Evolutionary conservation across 2,797 vertebrate species (phyloP).

Genomic region (Liasis olivaceus): DNA sequence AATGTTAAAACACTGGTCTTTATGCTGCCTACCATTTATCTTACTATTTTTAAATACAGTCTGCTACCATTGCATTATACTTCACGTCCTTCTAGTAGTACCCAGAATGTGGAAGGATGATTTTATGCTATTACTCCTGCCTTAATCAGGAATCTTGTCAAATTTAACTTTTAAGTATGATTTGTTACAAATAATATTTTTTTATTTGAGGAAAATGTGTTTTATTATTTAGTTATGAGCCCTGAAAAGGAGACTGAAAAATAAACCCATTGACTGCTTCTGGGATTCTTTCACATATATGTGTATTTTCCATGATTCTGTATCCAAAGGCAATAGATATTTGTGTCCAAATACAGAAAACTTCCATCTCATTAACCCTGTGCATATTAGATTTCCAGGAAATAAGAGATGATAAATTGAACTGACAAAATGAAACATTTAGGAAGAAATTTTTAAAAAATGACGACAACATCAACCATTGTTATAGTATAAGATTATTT

Average conservation of each 20-base stretch:
- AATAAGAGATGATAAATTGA: conserved; percentile 86
- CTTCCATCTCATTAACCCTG: conserved; percentile 72
- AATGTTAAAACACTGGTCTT: not conserved
- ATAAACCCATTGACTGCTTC: not conserved
- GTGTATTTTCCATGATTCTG: not conserved
- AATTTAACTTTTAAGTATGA: too few relatives aligned
- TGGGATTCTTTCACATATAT: not conserved
- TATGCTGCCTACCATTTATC: not conserved
- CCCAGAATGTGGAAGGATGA: not conserved
- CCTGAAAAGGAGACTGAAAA: not conserved
- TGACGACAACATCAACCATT: conserved; percentile 69
- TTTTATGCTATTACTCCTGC: not conserved
- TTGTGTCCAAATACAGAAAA: conserved; percentile 63
- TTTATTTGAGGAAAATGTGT: too few relatives aligned
- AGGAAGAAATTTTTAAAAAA: conserved; percentile 45
- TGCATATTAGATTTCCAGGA: conserved; percentile 61
- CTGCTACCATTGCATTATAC: not conserved
- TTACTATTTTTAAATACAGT: not conserved
- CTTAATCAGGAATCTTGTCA: too few relatives aligned
- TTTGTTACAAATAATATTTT: too few relatives aligned
- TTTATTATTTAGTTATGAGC: too few relatives aligned
- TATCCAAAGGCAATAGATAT: not conserved
- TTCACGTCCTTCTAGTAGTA: not conserved
- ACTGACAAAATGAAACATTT: conserved; percentile 87
- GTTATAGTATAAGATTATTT: conserved; percentile 76